Evolutionary conservation across 2,797 vertebrate species (phyloP).

Genomic region (Gadopsis marmoratus): DNA sequence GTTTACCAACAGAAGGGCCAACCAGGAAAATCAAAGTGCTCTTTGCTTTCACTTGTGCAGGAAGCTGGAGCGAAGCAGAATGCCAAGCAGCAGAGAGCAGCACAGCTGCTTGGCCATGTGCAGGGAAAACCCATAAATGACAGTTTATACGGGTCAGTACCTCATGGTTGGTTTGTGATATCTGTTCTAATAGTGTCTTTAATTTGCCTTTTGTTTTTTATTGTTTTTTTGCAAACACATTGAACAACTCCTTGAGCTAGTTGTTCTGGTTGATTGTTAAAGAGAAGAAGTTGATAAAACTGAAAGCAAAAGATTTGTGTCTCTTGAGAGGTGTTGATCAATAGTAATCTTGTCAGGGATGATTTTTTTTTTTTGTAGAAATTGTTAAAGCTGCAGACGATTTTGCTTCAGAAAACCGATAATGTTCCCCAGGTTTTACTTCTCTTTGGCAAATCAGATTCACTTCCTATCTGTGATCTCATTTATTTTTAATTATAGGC

Average conservation of each 20-base stretch:
- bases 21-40: constrained; percentile 81
- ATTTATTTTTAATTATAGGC: background rate
- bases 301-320: constrained; percentile 13
- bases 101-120: constrained; percentile 79
- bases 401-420: background rate
- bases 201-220: constrained; percentile 1
- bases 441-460: constrained; percentile 43
- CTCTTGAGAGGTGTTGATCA: constrained; percentile 11
- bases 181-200: constrained; percentile 27
- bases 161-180: constrained; percentile 33
- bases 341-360: constrained; percentile 14
- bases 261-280: background rate
- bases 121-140: constrained; percentile 63
- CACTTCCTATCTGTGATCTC: constrained; percentile 43
- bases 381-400: background rate
- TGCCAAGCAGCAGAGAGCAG: constrained; percentile 80
- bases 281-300: background rate
- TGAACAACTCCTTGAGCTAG: background rate
- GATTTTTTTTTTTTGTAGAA: background rate
- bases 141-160: constrained; percentile 34
- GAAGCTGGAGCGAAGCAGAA: constrained; percentile 80
- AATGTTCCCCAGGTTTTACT: constrained; percentile 41
- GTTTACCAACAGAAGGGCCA: constrained; percentile 76
- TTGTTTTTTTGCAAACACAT: background rate
- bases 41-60: constrained; percentile 82